These are phyloP conservation scores for Trachelipus rathkii DNA, from an alignment of 1,140 invertebrate species.

Conservation along the genomic window DNA sequence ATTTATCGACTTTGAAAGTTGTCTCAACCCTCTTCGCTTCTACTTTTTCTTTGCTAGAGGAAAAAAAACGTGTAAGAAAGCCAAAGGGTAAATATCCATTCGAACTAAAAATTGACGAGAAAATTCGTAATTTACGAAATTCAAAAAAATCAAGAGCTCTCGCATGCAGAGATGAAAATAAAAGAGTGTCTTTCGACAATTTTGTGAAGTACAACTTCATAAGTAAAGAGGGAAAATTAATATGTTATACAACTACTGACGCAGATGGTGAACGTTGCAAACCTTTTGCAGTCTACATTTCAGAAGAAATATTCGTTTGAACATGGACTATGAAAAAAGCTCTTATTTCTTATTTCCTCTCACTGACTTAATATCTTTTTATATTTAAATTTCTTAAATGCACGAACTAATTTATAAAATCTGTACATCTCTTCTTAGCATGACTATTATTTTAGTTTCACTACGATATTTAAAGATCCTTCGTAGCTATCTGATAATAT, in stretches of 20 bases:
- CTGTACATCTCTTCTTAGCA: too few species aligned
- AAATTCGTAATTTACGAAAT: background rate
- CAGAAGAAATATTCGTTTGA: conserved; percentile 39
- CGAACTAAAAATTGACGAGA: background rate
- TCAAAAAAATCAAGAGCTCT: conserved; percentile 16
- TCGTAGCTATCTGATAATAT: too few species aligned
- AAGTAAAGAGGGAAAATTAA: conserved; percentile 42
- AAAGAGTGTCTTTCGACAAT: background rate
- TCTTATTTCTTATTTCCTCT: too few species aligned
- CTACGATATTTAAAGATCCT: too few species aligned
- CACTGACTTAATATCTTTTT: too few species aligned
- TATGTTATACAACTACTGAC: conserved; percentile 26
- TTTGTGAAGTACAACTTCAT: background rate
- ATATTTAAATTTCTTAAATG: too few species aligned
- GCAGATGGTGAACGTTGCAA: conserved; percentile 22
- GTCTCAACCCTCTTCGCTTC: conserved; percentile 44
- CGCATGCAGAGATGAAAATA: conserved; percentile 29
- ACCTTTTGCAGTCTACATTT: conserved; percentile 32
- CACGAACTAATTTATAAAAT: too few species aligned
- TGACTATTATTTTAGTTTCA: too few species aligned
- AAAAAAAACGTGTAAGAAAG: background rate
- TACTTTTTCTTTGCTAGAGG: conserved; percentile 31
- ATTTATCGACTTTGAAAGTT: conserved; percentile 45
- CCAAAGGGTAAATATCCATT: background rate
- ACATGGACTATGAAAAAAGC: too few species aligned